Evolutionary conservation across 2,888 invertebrate species (phyloP).

Genomic region (Holacanthella duospinosa): DNA sequence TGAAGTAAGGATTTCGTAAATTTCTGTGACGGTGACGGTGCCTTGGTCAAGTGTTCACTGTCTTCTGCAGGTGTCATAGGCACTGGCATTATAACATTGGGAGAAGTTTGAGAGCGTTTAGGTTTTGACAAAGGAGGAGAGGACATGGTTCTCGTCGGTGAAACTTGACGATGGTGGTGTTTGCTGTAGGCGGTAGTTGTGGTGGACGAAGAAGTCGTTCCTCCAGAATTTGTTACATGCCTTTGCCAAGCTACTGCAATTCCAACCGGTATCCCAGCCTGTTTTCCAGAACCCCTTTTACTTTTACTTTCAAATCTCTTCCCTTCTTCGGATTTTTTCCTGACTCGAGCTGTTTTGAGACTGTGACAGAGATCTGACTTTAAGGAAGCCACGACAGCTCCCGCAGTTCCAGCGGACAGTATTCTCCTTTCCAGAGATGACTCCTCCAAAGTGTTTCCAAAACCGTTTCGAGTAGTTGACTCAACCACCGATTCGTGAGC

Average conservation of each 20-base stretch:
- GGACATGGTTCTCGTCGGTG: background rate
- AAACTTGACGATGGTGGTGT: background rate
- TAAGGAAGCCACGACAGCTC: background rate
- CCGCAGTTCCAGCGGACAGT: too few relatives aligned
- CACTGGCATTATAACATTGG: background rate
- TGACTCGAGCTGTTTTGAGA: background rate
- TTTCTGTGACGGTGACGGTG: background rate
- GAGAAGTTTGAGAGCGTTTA: background rate
- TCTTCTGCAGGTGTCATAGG: too few relatives aligned
- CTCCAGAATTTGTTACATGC: conserved; percentile 22
- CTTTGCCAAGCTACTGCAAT: conserved; percentile 37
- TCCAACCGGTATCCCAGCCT: conserved; percentile 28
- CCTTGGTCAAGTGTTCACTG: too few relatives aligned
- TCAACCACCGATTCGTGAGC: too few relatives aligned
- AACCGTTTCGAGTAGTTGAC: too few relatives aligned
- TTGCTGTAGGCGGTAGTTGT: background rate
- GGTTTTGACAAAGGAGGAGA: background rate
- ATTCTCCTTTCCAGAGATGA: too few relatives aligned
- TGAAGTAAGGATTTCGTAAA: background rate
- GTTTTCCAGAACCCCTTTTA: background rate
- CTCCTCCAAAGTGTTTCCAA: too few relatives aligned
- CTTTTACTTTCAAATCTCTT: background rate
- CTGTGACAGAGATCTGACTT: background rate
- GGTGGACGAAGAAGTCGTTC: background rate
- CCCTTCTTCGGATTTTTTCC: background rate